These are phyloP conservation scores for Thera obeliscata DNA, from an alignment of 2,888 invertebrate genomes.

Conservation along the genomic window DNA sequence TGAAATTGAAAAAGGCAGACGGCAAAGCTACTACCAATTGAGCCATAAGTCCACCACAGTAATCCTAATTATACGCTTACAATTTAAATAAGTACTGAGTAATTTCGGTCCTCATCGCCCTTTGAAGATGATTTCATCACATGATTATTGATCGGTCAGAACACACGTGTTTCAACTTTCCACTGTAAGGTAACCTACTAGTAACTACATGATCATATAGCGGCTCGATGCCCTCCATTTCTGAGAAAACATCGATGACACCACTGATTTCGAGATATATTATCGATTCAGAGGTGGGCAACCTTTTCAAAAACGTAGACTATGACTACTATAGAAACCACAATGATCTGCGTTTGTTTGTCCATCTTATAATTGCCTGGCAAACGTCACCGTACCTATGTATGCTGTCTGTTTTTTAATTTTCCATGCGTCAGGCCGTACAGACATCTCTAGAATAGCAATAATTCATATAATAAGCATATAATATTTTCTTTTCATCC, in stretches of 20 bases:
- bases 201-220: conserved; percentile 20
- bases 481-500: no score
- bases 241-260: conserved; percentile 53
- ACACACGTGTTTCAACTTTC: conserved; percentile 20
- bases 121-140: conserved; percentile 11
- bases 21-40: no score
- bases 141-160: conserved; percentile 15
- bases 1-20: no score
- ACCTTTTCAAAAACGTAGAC: conserved; percentile 44
- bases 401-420: no score
- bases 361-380: no score
- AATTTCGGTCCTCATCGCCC: background rate
- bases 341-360: no score
- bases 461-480: no score
- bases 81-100: background rate
- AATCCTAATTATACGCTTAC: no score
- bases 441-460: no score
- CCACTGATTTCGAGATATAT: conserved; percentile 62
- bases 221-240: conserved; percentile 29
- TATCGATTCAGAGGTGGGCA: conserved; percentile 50
- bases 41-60: no score
- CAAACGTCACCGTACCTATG: no score
- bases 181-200: conserved; percentile 16
- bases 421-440: no score
- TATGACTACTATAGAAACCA: background rate